These are phyloP conservation scores for Gari tellinella DNA, from an alignment of 2,888 invertebrate species.

Conservation along the genomic window DNA sequence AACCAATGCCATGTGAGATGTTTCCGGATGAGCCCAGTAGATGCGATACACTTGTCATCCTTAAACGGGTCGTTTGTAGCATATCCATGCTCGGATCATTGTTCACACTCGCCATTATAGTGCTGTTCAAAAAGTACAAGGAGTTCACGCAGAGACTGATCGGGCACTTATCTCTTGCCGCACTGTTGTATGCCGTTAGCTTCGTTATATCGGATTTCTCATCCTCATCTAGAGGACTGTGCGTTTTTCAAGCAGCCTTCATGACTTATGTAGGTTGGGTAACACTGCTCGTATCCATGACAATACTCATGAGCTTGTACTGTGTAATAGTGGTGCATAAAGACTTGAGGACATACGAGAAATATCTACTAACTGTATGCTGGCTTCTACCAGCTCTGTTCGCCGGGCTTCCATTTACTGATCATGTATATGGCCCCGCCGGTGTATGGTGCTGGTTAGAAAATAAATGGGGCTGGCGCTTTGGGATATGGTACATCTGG, in stretches of 20 bases:
- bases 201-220: conserved; percentile 17
- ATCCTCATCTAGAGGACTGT: conserved; percentile 6
- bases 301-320: conserved; percentile 12
- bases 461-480: conserved; percentile 33
- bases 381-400: conserved; percentile 12
- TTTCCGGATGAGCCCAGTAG: conserved; percentile 10
- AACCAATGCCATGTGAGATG: no score
- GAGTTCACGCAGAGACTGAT: conserved; percentile 39
- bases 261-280: conserved; percentile 25
- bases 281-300: conserved; percentile 20
- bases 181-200: conserved; percentile 21
- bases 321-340: not conserved
- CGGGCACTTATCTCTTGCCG: conserved; percentile 22
- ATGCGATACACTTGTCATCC: conserved; percentile 14
- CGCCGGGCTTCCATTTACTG: conserved; percentile 26
- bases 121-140: conserved; percentile 27
- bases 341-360: not conserved
- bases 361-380: not conserved
- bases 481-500: conserved; percentile 44
- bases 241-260: conserved; percentile 30
- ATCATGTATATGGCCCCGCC: conserved; percentile 40
- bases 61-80: conserved; percentile 6
- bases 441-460: conserved; percentile 50
- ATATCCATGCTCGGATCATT: conserved; percentile 13
- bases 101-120: conserved; percentile 11